Percentiles rank a stretch among this genome's conserved stretches.
Conservation (phyloP, 2,113 vertebrate genomes). For the Hypanus sabinus region DNA sequence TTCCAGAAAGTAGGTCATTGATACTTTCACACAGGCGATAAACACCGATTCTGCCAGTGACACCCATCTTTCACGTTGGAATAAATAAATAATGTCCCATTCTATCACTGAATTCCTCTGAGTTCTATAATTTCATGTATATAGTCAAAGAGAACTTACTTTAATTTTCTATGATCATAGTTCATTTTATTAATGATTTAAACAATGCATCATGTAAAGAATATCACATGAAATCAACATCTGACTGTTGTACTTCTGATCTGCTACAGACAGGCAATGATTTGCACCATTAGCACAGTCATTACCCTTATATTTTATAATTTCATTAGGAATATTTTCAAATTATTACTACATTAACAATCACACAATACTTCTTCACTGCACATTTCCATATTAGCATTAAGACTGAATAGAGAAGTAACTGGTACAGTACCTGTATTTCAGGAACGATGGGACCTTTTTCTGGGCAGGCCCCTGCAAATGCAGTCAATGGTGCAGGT, state of each 20-base stretch:
- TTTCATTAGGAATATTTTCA: neutral
- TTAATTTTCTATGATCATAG: neutral
- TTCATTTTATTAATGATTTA: neutral
- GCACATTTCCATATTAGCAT: neutral
- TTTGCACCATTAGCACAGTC: neutral
- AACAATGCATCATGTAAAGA: neutral
- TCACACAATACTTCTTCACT: neutral
- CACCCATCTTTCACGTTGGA: neutral
- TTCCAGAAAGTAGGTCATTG: too few relatives aligned
- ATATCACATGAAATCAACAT: neutral
- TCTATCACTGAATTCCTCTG: neutral
- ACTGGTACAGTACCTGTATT: constrained; percentile 72
- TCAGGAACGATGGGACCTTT: constrained; percentile 83
- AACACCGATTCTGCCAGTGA: too few relatives aligned
- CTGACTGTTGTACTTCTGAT: neutral
- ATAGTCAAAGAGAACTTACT: neutral
- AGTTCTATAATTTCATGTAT: neutral
- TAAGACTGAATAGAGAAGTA: constrained; percentile 37
- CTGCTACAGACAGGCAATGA: neutral
- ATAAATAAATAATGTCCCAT: neutral
- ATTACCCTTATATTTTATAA: neutral
- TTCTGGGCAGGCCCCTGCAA: constrained; percentile 78
- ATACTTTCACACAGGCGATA: too few relatives aligned
- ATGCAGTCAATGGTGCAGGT: constrained; percentile 82
- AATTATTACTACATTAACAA: neutral